Conservation (phyloP, 1,140 invertebrate species). For the Drosophila miranda region DNA sequence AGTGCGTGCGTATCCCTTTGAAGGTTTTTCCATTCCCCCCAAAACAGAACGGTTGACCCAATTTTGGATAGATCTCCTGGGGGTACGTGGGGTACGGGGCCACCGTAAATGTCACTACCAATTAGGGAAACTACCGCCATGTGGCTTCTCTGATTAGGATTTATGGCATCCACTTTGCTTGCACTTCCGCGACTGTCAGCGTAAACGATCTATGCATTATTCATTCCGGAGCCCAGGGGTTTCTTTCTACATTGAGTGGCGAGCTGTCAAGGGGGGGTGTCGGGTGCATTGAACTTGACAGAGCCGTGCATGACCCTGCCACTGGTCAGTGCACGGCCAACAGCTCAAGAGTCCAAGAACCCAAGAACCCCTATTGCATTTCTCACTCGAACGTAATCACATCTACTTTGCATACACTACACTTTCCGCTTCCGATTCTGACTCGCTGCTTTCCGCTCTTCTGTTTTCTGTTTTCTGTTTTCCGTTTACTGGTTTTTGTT, state of each 20-base stretch:
- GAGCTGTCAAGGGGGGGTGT: neutral
- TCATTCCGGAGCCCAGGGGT: conserved; percentile 1
- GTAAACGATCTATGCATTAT: conserved; percentile 34
- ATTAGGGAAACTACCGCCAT: conserved; percentile 23
- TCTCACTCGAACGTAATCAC: conserved; percentile 19
- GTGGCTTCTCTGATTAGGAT: conserved; percentile 1
- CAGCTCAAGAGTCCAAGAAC: too few relatives aligned
- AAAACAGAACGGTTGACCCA: conserved; percentile 43
- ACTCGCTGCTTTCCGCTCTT: conserved; percentile 28
- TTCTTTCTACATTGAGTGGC: neutral
- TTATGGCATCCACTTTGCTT: neutral
- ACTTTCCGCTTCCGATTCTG: conserved; percentile 24
- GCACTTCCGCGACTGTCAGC: neutral
- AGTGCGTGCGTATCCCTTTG: conserved; percentile 43
- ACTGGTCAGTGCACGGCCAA: conserved; percentile 26
- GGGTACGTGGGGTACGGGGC: neutral
- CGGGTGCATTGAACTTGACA: conserved; percentile 68
- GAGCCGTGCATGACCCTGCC: conserved; percentile 17
- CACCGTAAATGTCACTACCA: conserved; percentile 54
- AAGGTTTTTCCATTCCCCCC: conserved; percentile 20
- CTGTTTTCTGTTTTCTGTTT: conserved; percentile 22
- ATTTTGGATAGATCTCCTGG: conserved; percentile 48
- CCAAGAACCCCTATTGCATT: neutral
- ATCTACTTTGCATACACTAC: conserved; percentile 8
- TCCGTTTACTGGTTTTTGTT: neutral